Evolutionary conservation across 1,140 invertebrate genomes (phyloP).

Genomic region (Danaus plexippus): DNA sequence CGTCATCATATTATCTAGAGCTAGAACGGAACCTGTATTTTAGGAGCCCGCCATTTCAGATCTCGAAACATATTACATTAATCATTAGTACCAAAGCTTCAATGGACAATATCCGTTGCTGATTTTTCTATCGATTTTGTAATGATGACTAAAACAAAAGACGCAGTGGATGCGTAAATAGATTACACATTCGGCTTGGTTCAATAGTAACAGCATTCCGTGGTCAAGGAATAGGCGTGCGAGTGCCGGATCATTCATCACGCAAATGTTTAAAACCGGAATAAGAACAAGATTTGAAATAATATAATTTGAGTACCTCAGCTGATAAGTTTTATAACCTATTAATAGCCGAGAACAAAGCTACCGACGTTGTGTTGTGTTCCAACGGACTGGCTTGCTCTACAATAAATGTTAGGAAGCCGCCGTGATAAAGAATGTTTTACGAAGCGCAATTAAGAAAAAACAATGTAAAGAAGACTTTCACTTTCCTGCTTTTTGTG

Average conservation of each 20-base stretch:
- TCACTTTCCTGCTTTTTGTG: conserved; percentile 55
- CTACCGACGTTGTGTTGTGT: conserved; percentile 10
- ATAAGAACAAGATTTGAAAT: conserved; percentile 40
- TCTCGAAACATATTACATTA: conserved; percentile 2
- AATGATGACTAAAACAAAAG: conserved; percentile 9
- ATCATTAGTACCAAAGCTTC: conserved; percentile 6
- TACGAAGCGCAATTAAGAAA: conserved; percentile 18
- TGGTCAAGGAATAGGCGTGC: conserved; percentile 31
- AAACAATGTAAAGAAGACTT: conserved; percentile 37
- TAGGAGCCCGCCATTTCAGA: conserved; percentile 50
- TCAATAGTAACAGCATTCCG: conserved; percentile 9
- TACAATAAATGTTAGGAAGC: conserved; percentile 24
- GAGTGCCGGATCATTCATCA: conserved; percentile 56
- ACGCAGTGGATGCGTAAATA: conserved; percentile 26
- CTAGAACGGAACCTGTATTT: conserved; percentile 59
- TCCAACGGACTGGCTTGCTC: conserved; percentile 9
- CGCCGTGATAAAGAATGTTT: conserved; percentile 16
- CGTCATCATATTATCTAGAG: neutral
- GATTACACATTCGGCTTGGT: conserved; percentile 7
- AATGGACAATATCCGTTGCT: conserved; percentile 9
- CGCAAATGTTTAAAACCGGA: conserved; percentile 61
- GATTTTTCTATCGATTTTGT: neutral
- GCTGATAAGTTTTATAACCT: conserved; percentile 24
- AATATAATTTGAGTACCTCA: conserved; percentile 39
- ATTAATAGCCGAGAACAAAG: conserved; percentile 14